Evolutionary conservation across 2,888 invertebrate species (phyloP), one percentile per base, ranked within the genome.

Genomic region (Ametastegia equiseti): DNA sequence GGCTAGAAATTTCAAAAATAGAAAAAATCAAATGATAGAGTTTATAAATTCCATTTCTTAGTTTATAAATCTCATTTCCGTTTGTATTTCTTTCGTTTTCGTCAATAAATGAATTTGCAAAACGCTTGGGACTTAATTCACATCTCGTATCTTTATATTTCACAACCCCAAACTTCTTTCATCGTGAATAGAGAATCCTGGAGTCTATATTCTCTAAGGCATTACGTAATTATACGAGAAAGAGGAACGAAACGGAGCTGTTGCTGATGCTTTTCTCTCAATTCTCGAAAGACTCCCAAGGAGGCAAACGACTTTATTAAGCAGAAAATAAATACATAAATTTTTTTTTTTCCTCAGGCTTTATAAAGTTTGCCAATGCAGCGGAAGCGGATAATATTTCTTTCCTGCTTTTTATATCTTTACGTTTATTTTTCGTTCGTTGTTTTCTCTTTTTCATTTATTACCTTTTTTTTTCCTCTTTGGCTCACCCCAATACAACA

Each of bases 281-380:
- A 15, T 6, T 54, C n/a, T 0, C 27, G 45, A 6, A 30, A 27
- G 45, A 19, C 6, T 45, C 33, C 36, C 13, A 54, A 60, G 63
- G 47, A 15, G 2, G 19, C 23, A n/a, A 78, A 78, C 63, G 78
- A 63, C 78, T 75, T 50, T 75, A 75, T 75, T 50, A 75, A 75
- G 57, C 19, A 39, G 80, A 80, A 80, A 80, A 73, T 73, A 60
- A 42, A 60, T 73, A 60, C 50, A 73, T 71, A 60, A 80, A 73
- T 80, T 7, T 15, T 80, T 27, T 6, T 42, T 30, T 11, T n/a
- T n/a, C n/a, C n/a, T n/a, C 11, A 27, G 5, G 0, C 78, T 19
- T 4, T 39, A 39, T 23, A 69, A 39, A 42, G 69, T 13, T 23
- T 69, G 1, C 23, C 42, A 27, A 36, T 65, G 33, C 65, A 60